Evolutionary conservation across 2,113 vertebrate genomes (phyloP).

Genomic region (Etheostoma cragini): DNA sequence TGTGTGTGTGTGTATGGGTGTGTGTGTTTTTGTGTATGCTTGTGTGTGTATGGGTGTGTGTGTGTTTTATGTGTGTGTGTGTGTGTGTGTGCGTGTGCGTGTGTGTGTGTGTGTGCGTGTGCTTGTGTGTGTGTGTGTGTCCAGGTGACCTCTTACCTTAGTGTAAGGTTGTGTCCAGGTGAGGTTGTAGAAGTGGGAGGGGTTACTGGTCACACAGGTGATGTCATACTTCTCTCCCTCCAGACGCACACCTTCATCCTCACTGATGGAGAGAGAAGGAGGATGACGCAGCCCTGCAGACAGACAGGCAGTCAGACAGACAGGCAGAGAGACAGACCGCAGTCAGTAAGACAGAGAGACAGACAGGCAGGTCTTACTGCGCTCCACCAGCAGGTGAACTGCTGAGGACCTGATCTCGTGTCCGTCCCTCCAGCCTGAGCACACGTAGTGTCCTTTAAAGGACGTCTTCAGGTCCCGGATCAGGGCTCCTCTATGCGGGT

Average conservation of each 20-base stretch:
- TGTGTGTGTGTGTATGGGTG: too few species aligned
- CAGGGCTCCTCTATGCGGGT: conserved; percentile 79
- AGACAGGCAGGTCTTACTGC: conserved; percentile 79
- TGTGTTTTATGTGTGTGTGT: too few species aligned
- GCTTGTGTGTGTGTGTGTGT: too few species aligned
- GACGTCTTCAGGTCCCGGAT: conserved; percentile 74
- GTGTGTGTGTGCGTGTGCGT: too few species aligned
- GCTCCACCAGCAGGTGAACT: conserved; percentile 75
- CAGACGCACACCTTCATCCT: conserved; percentile 78
- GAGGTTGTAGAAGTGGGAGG: conserved; percentile 50
- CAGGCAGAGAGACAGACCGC: too few species aligned
- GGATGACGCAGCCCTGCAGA: conserved; percentile 33
- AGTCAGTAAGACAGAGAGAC: not conserved
- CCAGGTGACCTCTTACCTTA: too few species aligned
- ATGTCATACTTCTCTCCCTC: conserved; percentile 86
- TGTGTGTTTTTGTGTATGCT: too few species aligned
- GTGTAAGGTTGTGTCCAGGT: conserved; percentile 72
- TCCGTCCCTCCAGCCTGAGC: conserved; percentile 75
- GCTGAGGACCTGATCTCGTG: conserved; percentile 36
- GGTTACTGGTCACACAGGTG: conserved; percentile 79
- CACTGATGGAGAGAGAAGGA: conserved; percentile 44
- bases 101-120: too few species aligned
- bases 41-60: too few species aligned
- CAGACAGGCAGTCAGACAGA: not conserved
- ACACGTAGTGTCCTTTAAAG: conserved; percentile 79